Evolutionary conservation across 1,140 invertebrate species (phyloP), one percentile per base, ranked within the genome.

Genomic region (Aricia agestis): DNA sequence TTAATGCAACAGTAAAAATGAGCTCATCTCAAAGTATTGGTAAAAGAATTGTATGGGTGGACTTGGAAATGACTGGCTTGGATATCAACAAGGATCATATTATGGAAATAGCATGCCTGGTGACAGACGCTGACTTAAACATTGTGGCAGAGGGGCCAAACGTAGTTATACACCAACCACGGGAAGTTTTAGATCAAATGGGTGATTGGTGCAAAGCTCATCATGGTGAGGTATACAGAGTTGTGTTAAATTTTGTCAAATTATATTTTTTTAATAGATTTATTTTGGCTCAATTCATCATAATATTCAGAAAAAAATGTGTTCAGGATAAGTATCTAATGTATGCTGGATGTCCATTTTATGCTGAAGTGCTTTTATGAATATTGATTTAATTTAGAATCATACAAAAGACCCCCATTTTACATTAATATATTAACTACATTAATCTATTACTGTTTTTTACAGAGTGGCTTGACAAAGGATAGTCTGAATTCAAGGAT

Each of bases 61-160:
- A 94, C 78, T 81, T 94, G 52, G 92, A 97, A 93, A 97, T 97
- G 96, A 96, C 95, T 13, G 93, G 93, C 0, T 86, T 99, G 13
- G 93, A 98, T 88, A 82, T 96, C 66, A 92, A 95, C 1, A 95
- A 92, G 72, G 95, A 97, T 85, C 93, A 95, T 72, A 97, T 99
- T 36, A 85, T 99, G 75, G 98, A 99, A 93, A 94, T 98, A 72
- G 96, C 97, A 0, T 97, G 97, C 86, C 82, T 99, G 42, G 92
- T 99, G 32, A 99, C 98, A 0, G 96, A 98, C 89, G 92, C 91
- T 15, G 80, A 98, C 67, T 89, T 99, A 6, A 95, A 97, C 77
- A 90, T 97, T 6, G 86, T 98, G 57, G 96, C 95, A 15, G 94
- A 97, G 85, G 95, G 95, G 65, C 95, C 96, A 6, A 92, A 95